These are phyloP conservation scores for Drosophila algonquin DNA, from an alignment of 2,888 invertebrate genomes.

Conservation along the genomic window DNA sequence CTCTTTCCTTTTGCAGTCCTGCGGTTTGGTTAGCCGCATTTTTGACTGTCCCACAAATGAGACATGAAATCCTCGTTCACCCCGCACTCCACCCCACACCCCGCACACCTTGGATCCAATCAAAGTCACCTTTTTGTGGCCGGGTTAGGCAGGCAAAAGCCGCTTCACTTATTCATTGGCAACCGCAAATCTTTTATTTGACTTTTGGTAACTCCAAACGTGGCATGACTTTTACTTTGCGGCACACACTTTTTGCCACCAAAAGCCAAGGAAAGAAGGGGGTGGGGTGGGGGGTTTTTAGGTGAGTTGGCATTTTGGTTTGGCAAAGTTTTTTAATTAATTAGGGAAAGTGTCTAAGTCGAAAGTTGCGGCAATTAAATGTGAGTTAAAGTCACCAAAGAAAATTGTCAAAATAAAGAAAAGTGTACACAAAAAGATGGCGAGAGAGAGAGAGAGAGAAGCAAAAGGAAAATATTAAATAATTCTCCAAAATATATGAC, in stretches of 20 bases:
- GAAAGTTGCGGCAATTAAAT: conserved; percentile 73
- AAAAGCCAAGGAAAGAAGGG: conserved; percentile 20
- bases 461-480: conserved; percentile 57
- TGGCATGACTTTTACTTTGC: conserved; percentile 55
- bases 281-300: not conserved
- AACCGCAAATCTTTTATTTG: conserved; percentile 65
- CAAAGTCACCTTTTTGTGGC: conserved; percentile 26
- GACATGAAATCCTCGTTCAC: conserved; percentile 10
- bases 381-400: conserved; percentile 54
- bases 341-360: conserved; percentile 61
- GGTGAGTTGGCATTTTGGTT: conserved; percentile 59
- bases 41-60: conserved; percentile 37
- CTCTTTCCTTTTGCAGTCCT: conserved; percentile 21
- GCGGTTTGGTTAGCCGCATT: conserved; percentile 30
- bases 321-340: conserved; percentile 73
- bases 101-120: conserved; percentile 11
- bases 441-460: conserved; percentile 9
- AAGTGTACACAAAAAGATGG: conserved; percentile 11
- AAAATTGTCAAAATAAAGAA: conserved; percentile 33
- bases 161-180: conserved; percentile 52
- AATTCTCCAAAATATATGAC: conserved; percentile 51
- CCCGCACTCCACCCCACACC: conserved; percentile 10
- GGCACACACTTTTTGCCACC: conserved; percentile 25
- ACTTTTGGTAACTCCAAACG: conserved; percentile 42
- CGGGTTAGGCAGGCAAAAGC: conserved; percentile 20